phyloP scores from a whole-genome alignment of 2,888 invertebrate species.

The Acheta domesticus region DNA sequence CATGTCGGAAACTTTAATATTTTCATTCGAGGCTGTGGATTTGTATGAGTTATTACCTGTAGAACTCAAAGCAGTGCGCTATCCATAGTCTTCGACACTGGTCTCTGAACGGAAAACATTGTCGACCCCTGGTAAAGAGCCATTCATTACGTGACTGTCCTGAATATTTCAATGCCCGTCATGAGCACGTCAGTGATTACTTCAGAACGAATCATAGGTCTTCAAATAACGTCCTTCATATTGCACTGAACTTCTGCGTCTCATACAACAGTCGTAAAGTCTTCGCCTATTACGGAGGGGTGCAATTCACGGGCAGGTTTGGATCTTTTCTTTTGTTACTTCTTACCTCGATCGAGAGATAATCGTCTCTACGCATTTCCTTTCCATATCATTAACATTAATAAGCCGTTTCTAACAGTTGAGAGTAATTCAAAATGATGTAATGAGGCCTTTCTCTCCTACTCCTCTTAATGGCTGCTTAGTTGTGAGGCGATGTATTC shows the following conservation, averaged over 20 bases:
- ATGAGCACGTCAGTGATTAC: no score
- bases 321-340: neutral
- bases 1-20: no score
- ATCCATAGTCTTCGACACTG: no score
- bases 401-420: neutral
- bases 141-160: no score
- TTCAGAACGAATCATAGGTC: no score
- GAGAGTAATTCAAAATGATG: neutral
- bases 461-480: neutral
- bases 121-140: no score
- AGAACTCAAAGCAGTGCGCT: no score
- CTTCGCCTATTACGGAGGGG: neutral
- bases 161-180: no score
- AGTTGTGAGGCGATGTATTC: no score
- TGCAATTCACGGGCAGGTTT: neutral
- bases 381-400: conserved; percentile 18
- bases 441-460: neutral
- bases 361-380: neutral
- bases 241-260: neutral
- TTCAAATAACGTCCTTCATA: conserved; percentile 2
- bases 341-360: neutral
- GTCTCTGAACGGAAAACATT: no score
- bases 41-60: no score
- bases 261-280: neutral
- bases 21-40: no score